phyloP scores from a whole-genome alignment of 2,888 invertebrate species.

The Teleogryllus oceanicus region DNA sequence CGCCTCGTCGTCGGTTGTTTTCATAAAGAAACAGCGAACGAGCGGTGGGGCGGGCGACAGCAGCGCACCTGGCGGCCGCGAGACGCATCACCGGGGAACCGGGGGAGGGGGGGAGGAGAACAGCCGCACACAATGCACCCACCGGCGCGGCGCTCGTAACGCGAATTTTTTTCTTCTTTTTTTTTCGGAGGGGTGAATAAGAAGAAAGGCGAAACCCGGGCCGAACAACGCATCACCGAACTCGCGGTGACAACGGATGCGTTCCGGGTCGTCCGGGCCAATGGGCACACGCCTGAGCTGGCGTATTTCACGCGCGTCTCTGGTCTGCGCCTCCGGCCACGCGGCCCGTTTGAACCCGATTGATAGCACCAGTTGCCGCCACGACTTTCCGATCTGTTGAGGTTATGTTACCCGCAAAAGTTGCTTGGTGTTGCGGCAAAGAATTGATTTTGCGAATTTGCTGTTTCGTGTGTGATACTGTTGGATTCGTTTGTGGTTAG shows the following conservation, averaged over 20 bases:
- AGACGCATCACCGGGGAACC: not conserved
- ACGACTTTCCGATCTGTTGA: too few species aligned
- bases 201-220: not conserved
- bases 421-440: too few species aligned
- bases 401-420: too few species aligned
- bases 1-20: not conserved
- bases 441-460: too few species aligned
- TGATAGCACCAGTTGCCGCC: too few species aligned
- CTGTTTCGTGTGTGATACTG: too few species aligned
- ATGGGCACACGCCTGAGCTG: too few species aligned
- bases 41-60: not conserved
- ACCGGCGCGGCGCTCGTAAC: too few species aligned
- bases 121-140: not conserved
- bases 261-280: not conserved
- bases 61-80: not conserved
- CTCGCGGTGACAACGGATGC: not conserved
- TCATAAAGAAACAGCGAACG: conserved; percentile 9
- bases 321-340: too few species aligned
- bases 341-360: too few species aligned
- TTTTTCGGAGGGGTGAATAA: conserved; percentile 1
- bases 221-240: not conserved
- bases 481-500: too few species aligned
- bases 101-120: not conserved
- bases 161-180: not conserved
- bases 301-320: too few species aligned